phyloP scores from a whole-genome alignment of 2,797 vertebrate species.

The Gallirallus australis region DNA sequence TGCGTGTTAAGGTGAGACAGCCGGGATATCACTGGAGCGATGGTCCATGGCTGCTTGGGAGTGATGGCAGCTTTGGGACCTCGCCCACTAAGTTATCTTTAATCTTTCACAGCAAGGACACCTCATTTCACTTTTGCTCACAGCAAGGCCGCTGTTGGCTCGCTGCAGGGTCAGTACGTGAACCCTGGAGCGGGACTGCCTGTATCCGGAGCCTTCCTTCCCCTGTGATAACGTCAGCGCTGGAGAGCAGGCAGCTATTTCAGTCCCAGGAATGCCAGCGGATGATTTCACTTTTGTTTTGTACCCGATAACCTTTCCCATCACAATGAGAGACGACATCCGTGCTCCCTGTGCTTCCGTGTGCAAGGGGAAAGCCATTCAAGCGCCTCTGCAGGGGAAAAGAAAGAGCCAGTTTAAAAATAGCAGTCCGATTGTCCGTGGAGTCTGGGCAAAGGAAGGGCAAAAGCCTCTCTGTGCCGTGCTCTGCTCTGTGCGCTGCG shows the following conservation, averaged over 20 bases:
- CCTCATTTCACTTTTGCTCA: background rate
- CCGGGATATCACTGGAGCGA: rapidly evolving
- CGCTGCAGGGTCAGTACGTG: background rate
- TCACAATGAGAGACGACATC: constrained; percentile 65
- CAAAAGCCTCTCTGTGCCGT: background rate
- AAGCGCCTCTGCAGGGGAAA: constrained; percentile 3
- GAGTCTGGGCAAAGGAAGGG: constrained; percentile 41
- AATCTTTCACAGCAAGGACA: background rate
- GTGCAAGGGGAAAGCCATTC: constrained; percentile 44
- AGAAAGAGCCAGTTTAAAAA: constrained; percentile 60
- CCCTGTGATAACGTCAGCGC: constrained; percentile 36
- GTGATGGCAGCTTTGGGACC: background rate
- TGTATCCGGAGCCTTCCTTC: constrained; percentile 52
- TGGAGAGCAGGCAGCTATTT: constrained; percentile 46
- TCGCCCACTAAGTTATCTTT: background rate
- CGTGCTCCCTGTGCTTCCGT: background rate
- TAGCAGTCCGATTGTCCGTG: constrained; percentile 42
- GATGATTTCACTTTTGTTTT: constrained; percentile 77
- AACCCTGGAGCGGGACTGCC: background rate
- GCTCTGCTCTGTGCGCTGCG: rapidly evolving
- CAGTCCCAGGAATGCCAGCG: constrained; percentile 58
- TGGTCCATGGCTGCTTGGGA: background rate
- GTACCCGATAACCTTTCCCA: constrained; percentile 66
- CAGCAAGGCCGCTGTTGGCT: background rate
- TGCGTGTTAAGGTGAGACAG: rapidly evolving